phyloP scores from a whole-genome alignment of 2,113 vertebrate species.

The Boleophthalmus pectinirostris region DNA sequence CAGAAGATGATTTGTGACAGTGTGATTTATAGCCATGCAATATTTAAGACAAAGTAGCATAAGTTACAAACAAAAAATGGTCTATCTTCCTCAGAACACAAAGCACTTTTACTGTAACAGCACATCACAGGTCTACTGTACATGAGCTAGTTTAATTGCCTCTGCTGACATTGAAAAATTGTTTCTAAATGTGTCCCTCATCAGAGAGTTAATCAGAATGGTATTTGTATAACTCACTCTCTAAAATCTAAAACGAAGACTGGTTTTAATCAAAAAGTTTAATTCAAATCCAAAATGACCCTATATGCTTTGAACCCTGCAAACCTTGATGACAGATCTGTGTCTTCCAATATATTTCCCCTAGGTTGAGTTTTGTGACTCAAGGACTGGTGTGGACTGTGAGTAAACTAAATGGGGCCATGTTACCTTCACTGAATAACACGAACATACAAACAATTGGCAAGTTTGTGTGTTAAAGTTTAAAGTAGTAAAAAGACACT shows the following conservation, averaged over 20 bases:
- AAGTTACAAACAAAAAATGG: not conserved
- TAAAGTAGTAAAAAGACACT: not conserved
- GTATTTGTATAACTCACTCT: constrained; percentile 18
- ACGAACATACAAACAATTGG: constrained; percentile 9
- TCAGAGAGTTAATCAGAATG: not conserved
- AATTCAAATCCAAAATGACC: constrained; percentile 21
- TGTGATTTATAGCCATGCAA: constrained; percentile 27
- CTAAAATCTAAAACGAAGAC: constrained; percentile 17
- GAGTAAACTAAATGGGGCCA: constrained; percentile 30
- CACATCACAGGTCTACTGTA: not conserved
- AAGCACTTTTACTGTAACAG: not conserved
- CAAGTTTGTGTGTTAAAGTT: not conserved
- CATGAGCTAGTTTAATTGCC: not conserved
- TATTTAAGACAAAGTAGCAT: constrained; percentile 18
- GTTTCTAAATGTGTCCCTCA: not conserved
- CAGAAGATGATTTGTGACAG: constrained; percentile 41
- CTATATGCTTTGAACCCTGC: constrained; percentile 16
- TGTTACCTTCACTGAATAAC: constrained; percentile 37
- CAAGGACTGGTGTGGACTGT: constrained; percentile 47
- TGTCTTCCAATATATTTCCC: constrained; percentile 23
- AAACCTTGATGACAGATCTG: constrained; percentile 16
- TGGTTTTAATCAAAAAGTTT: not conserved
- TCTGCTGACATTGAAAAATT: not conserved
- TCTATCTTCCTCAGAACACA: not conserved
- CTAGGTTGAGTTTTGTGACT: constrained; percentile 32